Percentiles rank a stretch among this genome's conserved stretches.
Evolutionary conservation across 2,797 vertebrate species (phyloP).

Genomic region (Pangasius djambal): DNA sequence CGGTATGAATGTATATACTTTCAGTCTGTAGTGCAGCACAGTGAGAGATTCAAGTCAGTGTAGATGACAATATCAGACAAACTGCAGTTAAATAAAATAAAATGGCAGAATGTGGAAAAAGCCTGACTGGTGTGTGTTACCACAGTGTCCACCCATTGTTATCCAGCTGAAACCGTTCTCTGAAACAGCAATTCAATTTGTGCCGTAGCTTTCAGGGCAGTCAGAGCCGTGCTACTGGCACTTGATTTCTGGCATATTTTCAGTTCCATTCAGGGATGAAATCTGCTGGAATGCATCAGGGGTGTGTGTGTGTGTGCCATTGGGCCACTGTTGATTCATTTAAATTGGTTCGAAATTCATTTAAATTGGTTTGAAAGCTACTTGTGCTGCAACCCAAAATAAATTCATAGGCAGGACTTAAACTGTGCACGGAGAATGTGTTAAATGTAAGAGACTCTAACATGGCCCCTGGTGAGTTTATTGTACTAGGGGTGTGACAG

Average conservation of each 20-base stretch:
- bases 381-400: slow-evolving; percentile 37
- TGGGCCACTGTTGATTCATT: slow-evolving; percentile 52
- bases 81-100: neutral
- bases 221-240: slow-evolving; percentile 36
- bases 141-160: slow-evolving; percentile 30
- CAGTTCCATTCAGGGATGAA: slow-evolving; percentile 50
- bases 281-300: slow-evolving; percentile 56
- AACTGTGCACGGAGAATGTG: slow-evolving; percentile 22
- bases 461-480: neutral
- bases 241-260: slow-evolving; percentile 55
- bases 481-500: neutral
- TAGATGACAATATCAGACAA: neutral
- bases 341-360: slow-evolving; percentile 59
- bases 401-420: slow-evolving; percentile 29
- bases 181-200: slow-evolving; percentile 30
- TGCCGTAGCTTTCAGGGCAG: slow-evolving; percentile 28
- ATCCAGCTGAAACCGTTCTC: slow-evolving; percentile 42
- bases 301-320: slow-evolving; percentile 22
- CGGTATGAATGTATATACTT: neutral
- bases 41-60: neutral
- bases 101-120: neutral
- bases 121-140: slow-evolving; percentile 10
- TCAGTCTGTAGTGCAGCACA: neutral
- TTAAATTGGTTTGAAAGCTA: slow-evolving; percentile 50
- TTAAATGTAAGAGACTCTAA: slow-evolving; percentile 10